Conservation (phyloP, 2,113 vertebrate genomes). For the Agelaius phoeniceus region DNA sequence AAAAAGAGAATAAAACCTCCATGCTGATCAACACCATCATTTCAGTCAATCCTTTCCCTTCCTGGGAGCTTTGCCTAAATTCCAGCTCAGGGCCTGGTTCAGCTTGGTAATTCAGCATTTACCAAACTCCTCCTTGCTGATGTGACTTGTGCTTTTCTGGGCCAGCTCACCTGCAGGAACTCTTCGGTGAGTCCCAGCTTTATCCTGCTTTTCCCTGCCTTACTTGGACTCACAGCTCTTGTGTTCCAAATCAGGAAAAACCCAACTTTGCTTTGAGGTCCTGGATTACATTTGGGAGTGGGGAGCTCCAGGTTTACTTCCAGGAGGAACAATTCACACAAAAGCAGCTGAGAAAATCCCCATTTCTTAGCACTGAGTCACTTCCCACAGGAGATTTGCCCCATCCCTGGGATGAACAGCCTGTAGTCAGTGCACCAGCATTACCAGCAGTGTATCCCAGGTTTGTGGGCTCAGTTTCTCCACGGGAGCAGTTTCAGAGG, state of each 20-base stretch:
- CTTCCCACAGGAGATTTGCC: not conserved
- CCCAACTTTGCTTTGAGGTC: not conserved
- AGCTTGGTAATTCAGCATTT: fast-evolving
- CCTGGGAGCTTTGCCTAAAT: not conserved
- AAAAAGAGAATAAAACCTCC: not conserved
- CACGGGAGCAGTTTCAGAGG: not conserved
- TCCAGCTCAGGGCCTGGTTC: not conserved
- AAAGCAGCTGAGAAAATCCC: not conserved
- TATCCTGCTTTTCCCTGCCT: not conserved
- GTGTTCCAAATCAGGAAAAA: not conserved
- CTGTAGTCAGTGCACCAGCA: fast-evolving
- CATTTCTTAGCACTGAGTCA: not conserved
- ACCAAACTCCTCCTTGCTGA: not conserved
- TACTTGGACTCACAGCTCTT: not conserved
- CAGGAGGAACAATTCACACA: not conserved
- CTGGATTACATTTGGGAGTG: fast-evolving
- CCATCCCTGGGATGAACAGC: fast-evolving
- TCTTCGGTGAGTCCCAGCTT: not conserved
- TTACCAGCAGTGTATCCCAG: fast-evolving
- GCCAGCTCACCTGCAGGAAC: not conserved
- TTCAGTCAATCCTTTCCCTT: not conserved
- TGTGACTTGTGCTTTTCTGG: not conserved
- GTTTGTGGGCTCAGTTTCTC: not conserved
- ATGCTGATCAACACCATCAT: not conserved
- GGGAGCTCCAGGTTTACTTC: not conserved